These are phyloP conservation scores for Zygaena filipendulae DNA, from an alignment of 2,888 invertebrate species.

Conservation along the genomic window DNA sequence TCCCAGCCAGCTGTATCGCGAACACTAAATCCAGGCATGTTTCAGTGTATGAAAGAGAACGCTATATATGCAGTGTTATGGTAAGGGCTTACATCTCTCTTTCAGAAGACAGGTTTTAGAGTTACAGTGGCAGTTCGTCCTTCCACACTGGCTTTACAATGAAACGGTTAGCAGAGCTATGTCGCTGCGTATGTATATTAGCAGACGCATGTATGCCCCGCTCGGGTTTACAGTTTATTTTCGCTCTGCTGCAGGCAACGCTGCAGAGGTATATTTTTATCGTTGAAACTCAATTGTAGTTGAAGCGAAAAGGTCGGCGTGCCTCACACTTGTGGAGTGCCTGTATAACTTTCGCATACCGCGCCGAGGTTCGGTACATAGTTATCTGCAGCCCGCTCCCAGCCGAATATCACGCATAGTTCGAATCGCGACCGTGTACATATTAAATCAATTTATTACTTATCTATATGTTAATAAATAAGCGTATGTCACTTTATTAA, in stretches of 20 bases:
- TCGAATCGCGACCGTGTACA: conserved; percentile 26
- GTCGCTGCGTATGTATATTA: conserved; percentile 47
- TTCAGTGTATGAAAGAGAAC: no score
- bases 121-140: conserved; percentile 21
- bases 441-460: no score
- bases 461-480: no score
- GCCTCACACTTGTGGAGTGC: conserved; percentile 21
- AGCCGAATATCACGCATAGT: conserved; percentile 28
- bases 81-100: no score
- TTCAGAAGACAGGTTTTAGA: conserved; percentile 8
- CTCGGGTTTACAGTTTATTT: no score
- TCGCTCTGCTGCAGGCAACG: no score
- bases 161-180: conserved; percentile 49
- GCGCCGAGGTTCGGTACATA: conserved; percentile 21
- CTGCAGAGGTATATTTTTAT: no score
- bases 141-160: conserved; percentile 52
- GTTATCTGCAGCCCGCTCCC: conserved; percentile 19
- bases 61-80: no score
- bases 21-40: no score
- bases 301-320: conserved; percentile 26
- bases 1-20: conserved; percentile 50
- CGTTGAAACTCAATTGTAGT: no score
- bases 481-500: conserved; percentile 1
- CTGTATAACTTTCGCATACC: conserved; percentile 27
- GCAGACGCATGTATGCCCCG: conserved; percentile 34